These are phyloP conservation scores for Cremastobaeus sp. DNA, from an alignment of 2,888 invertebrate genomes.

Conservation along the genomic window DNA sequence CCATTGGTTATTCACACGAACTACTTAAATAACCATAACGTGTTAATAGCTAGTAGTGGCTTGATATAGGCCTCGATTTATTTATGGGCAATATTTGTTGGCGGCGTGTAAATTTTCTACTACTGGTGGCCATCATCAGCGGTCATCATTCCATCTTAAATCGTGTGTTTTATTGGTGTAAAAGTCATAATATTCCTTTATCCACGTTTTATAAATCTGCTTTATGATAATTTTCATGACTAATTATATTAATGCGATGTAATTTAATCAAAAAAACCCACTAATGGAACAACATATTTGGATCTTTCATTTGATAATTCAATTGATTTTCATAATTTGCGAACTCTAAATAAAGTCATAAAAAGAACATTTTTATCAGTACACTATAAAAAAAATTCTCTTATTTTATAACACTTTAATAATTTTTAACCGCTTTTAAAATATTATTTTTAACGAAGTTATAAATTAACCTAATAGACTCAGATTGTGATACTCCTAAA, in stretches of 20 bases:
- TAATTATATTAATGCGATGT: slow-evolving; percentile 30
- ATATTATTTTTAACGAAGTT: too few relatives aligned
- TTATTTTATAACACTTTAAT: too few relatives aligned
- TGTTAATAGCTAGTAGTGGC: slow-evolving; percentile 70
- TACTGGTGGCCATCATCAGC: slow-evolving; percentile 50
- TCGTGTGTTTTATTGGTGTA: slow-evolving; percentile 25
- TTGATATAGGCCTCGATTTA: slow-evolving; percentile 67
- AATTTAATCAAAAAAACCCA: slow-evolving; percentile 13
- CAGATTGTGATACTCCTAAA: too few relatives aligned
- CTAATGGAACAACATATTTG: slow-evolving; percentile 7
- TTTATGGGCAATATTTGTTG: slow-evolving; percentile 72
- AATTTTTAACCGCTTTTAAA: too few relatives aligned
- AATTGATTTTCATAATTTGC: too few relatives aligned
- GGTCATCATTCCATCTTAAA: slow-evolving; percentile 47
- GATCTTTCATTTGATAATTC: too few relatives aligned
- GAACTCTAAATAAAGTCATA: too few relatives aligned
- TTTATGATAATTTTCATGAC: slow-evolving; percentile 4
- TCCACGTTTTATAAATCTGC: slow-evolving; percentile 22
- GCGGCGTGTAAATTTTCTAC: slow-evolving; percentile 69
- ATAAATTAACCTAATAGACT: too few relatives aligned
- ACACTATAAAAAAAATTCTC: too few relatives aligned
- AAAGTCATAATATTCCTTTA: slow-evolving; percentile 20
- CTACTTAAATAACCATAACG: slow-evolving; percentile 74
- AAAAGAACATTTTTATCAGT: too few relatives aligned
- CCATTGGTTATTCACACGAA: slow-evolving; percentile 71